phyloP scores from a whole-genome alignment of 2,888 invertebrate species.

The Cistogaster globosa region DNA sequence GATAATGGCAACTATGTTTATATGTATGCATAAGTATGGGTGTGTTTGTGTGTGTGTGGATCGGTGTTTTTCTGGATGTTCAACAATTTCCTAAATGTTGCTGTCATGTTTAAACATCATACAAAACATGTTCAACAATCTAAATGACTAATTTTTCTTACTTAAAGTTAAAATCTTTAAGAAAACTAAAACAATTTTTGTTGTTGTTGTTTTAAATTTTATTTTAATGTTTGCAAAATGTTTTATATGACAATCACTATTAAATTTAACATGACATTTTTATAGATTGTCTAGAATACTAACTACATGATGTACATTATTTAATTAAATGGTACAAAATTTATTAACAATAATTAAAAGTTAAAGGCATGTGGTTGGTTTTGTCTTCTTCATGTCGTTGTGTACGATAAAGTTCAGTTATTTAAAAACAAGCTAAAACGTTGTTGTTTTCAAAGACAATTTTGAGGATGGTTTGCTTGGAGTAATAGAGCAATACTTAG shows the following conservation, averaged over 20 bases:
- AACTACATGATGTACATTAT: conserved; percentile 27
- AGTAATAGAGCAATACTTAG: too few species aligned
- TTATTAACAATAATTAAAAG: conserved; percentile 59
- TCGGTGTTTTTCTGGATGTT: conserved; percentile 38
- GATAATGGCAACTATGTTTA: background rate
- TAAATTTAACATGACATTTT: conserved; percentile 64
- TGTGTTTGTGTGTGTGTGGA: background rate
- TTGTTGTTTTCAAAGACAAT: background rate
- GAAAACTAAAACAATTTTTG: conserved; percentile 25
- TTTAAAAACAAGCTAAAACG: background rate
- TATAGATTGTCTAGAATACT: conserved; percentile 36
- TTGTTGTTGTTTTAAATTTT: background rate
- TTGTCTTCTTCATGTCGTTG: conserved; percentile 2
- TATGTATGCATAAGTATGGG: background rate
- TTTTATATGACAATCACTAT: conserved; percentile 69
- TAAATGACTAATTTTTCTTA: conserved; percentile 71
- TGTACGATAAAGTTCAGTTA: conserved; percentile 1
- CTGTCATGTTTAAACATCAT: conserved; percentile 68
- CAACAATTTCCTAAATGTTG: conserved; percentile 59
- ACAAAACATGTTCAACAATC: conserved; percentile 68
- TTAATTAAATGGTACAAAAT: conserved; percentile 56
- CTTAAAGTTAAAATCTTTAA: conserved; percentile 60
- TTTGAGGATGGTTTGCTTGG: background rate
- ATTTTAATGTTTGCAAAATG: conserved; percentile 51
- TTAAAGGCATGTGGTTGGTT: conserved; percentile 31